Evolutionary conservation across 2,113 vertebrate genomes (phyloP), one percentile per base, ranked within the genome.

Genomic region (Eulemur rufifrons): DNA sequence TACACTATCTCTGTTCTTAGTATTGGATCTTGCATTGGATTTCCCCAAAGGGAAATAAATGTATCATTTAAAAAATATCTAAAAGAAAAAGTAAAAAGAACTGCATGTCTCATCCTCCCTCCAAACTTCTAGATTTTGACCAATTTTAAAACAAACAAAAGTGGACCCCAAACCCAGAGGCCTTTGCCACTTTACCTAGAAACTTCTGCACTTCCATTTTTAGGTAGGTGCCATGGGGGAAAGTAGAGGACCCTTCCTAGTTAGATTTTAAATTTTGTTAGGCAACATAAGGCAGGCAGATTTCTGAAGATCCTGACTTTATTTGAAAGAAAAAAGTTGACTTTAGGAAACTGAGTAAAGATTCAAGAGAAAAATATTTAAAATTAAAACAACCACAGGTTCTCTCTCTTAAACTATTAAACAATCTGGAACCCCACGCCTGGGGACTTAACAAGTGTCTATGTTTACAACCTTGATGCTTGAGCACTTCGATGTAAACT

Each of bases 271-370:
- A 66, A 76, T 91, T 88, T 85, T 85, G 9, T 81, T 74, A 59
- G 37, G 84, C 64, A 97, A 95, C 34, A 34, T 50, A 91, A 97
- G 59, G 73, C 86, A 96, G 12, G 4, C 54, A 91, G 82, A 80
- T 95, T 95, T 96, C 63, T 76, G 52, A 91, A 63, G 59, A 89
- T 80, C 14, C 18, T 87, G 88, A 94, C 64, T 81, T 97, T 34
- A 71, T 37, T 80, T 78, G 66, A 91, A 91, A 74, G 76, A 66
- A 64, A 71, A 61, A 71, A 6, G 23, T 39, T 80, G 39, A 63
- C 52, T 95, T 92, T 45, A 81, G 42, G 52, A 96, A 97, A 50
- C 6, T 89, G 50, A 82, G 59, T 78, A 83, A 68, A 84, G 34
- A 95, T n/a, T 56, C 42, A 89, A 91, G 61, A 91, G 45, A 86